Percentiles rank a stretch among this genome's conserved stretches.
Conservation (phyloP, 37 sponge, comb jelly and placozoan genomes). For the Hormiphora californensis region DNA sequence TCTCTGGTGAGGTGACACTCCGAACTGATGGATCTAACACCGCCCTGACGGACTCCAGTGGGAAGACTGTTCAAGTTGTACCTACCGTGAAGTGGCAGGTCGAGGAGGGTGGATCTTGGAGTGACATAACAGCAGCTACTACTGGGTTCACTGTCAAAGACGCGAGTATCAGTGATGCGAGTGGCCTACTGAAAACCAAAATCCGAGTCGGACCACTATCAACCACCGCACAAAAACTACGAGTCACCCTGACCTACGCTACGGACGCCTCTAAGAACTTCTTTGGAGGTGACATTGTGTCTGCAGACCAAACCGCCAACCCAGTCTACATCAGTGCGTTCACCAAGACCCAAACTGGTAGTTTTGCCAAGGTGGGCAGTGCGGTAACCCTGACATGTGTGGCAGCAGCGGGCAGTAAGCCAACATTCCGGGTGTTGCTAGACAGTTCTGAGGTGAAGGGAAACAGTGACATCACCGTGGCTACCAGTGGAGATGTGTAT, state of each 20-base stretch:
- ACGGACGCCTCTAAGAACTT: neutral
- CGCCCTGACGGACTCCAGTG: neutral
- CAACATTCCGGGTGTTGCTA: neutral
- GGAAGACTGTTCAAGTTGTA: neutral
- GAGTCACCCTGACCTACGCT: neutral
- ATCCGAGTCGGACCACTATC: neutral
- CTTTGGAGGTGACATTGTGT: neutral
- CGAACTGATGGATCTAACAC: neutral
- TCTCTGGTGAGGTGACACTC: neutral
- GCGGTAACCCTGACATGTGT: neutral
- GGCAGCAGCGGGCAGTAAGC: neutral
- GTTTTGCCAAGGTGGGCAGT: neutral
- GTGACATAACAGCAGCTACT: neutral
- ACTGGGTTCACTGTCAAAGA: neutral
- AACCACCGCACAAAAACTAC: neutral
- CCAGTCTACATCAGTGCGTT: neutral
- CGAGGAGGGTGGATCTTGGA: neutral
- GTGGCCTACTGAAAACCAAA: neutral
- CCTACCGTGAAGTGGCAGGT: neutral
- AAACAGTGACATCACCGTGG: no score
- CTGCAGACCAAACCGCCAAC: neutral
- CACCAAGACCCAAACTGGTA: neutral
- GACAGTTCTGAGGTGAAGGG: no score
- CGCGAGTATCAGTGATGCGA: neutral
- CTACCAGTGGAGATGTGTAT: no score